Evolutionary conservation across 2,113 vertebrate genomes (phyloP).

Genomic region (Urocynchramus pylzowi): DNA sequence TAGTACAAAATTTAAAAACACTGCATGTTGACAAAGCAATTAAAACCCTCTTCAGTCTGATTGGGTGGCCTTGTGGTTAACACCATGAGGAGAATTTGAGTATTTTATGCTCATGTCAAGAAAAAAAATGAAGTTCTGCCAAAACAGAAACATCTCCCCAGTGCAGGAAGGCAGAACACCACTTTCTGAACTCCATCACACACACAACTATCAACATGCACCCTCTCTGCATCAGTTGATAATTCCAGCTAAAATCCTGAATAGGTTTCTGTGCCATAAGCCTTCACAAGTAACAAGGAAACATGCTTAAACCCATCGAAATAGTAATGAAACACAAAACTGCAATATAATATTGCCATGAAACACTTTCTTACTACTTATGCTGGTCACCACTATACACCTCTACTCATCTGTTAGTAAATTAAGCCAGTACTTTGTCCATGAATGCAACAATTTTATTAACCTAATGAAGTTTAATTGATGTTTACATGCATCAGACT

Average conservation of each 20-base stretch:
- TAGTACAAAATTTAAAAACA: not conserved
- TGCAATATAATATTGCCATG: not conserved
- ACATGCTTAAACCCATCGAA: not conserved
- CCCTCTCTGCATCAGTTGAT: not conserved
- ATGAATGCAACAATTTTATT: not conserved
- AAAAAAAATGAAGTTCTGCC: not conserved
- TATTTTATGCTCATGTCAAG: not conserved
- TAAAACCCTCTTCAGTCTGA: not conserved
- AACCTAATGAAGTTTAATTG: not conserved
- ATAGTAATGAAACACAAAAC: not conserved
- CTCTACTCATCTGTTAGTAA: not conserved
- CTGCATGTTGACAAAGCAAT: not conserved
- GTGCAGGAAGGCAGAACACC: accelerated
- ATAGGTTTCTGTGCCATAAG: not conserved
- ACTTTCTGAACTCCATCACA: not conserved
- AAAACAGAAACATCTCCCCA: not conserved
- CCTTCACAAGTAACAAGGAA: not conserved
- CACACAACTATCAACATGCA: not conserved
- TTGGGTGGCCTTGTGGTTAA: not conserved
- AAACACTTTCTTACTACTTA: not conserved
- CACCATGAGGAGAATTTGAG: not conserved
- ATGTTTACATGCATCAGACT: not conserved
- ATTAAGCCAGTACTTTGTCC: not conserved
- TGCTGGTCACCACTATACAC: not conserved
- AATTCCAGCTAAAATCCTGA: not conserved